Evolutionary conservation across 1,140 invertebrate species (phyloP).

Genomic region (Philotrypesis tridentata): DNA sequence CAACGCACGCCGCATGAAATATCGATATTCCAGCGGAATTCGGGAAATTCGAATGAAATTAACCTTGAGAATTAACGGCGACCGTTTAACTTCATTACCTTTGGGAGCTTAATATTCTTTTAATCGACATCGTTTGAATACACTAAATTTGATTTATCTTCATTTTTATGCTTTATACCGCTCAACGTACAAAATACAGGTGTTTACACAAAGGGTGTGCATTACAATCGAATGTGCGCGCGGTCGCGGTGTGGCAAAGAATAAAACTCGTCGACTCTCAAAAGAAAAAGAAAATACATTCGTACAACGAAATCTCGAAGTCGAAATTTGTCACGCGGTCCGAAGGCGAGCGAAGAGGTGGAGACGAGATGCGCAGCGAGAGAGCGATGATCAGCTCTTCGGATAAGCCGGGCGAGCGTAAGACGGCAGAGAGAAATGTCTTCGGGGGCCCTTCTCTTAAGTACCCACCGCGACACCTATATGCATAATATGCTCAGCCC

Average conservation of each 20-base stretch:
- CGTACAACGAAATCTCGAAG: not conserved
- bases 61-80: not conserved
- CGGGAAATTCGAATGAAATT: not conserved
- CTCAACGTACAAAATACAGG: too few relatives aligned
- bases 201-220: too few relatives aligned
- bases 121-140: too few relatives aligned
- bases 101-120: not conserved
- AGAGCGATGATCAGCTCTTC: not conserved
- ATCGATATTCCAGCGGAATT: not conserved
- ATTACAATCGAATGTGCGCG: too few relatives aligned
- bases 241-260: too few relatives aligned
- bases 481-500: not conserved
- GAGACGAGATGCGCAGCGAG: not conserved
- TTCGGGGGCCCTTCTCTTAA: slow-evolving; percentile 8
- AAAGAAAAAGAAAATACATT: not conserved
- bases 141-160: too few relatives aligned
- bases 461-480: not conserved
- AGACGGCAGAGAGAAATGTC: slow-evolving; percentile 11
- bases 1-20: not conserved
- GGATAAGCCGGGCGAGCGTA: slow-evolving; percentile 52
- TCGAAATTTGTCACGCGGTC: slow-evolving; percentile 38
- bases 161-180: too few relatives aligned
- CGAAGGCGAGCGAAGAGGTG: not conserved
- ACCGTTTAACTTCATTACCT: not conserved
- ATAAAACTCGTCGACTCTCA: too few relatives aligned